Evolutionary conservation across 2,113 vertebrate genomes (phyloP).

Genomic region (Coryphaenoides rupestris): DNA sequence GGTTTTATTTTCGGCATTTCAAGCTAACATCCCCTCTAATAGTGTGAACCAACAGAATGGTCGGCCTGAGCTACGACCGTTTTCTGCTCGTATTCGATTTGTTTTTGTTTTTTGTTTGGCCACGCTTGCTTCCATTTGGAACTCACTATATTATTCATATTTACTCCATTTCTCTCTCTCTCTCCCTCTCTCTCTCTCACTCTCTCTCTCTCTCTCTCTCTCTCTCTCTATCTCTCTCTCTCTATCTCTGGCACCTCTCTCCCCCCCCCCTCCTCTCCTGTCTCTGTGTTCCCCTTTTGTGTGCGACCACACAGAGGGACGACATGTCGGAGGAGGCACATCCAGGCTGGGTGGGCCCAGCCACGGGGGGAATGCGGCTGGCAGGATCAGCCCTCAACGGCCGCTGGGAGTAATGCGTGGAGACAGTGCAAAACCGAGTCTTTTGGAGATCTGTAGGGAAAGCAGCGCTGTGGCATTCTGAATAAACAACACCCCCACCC

Average conservation of each 20-base stretch:
- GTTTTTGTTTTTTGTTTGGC: not conserved
- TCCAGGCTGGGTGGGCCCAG: slow-evolving; percentile 76
- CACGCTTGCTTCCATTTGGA: not conserved
- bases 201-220: not conserved
- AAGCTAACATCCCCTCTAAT: too few relatives aligned
- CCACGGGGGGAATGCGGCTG: slow-evolving; percentile 70
- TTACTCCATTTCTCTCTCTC: not conserved
- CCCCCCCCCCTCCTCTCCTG: slow-evolving; percentile 55
- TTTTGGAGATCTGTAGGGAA: slow-evolving; percentile 71
- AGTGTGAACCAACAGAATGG: too few relatives aligned
- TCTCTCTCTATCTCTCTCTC: not conserved
- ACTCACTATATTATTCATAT: too few relatives aligned
- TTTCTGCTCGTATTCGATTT: not conserved
- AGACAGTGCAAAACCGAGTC: slow-evolving; percentile 76
- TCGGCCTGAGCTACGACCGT: too few relatives aligned
- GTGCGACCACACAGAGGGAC: slow-evolving; percentile 78
- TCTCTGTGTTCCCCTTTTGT: slow-evolving; percentile 72
- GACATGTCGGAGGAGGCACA: slow-evolving; percentile 73
- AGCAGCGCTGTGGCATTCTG: slow-evolving; percentile 65
- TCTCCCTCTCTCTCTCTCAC: slow-evolving; percentile 58
- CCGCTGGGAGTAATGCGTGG: slow-evolving; percentile 74
- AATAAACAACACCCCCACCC: slow-evolving; percentile 57
- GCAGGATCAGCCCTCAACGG: slow-evolving; percentile 74
- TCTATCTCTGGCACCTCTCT: slow-evolving; percentile 49
- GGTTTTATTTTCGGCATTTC: too few relatives aligned